Base-by-base conservation (phyloP, 1,140 invertebrate species). In the Ostrea denselamellosa region DNA sequence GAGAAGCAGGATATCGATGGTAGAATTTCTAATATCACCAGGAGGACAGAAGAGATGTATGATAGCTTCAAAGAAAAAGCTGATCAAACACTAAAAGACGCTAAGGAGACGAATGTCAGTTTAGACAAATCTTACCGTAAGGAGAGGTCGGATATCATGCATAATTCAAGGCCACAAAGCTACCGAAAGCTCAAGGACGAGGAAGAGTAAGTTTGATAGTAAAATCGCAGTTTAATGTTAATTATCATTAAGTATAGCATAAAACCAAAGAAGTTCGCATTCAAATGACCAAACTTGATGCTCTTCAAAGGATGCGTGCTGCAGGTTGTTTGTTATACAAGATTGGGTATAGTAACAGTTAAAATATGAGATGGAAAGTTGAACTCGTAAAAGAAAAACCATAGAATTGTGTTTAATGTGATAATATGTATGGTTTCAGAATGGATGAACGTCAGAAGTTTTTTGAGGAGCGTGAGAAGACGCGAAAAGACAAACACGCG, bases 401-500 rank as follows among this genome's bases (percentile, higher is more conserved):
- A n/a, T n/a, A n/a, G n/a, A n/a, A n/a, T n/a, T n/a, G n/a, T 44
- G 1, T 44, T 5, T 44, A 44, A 44, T 44, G 1, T 44, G 34
- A 44, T 44, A 44, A 44, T 44, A 5, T 44, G 34, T 44, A 53
- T 7, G 2, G 12, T 58, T 85, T 19, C 28, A 89, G 89, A 68
- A 89, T 82, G 52, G 89, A 89, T 58, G 86, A 87, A 22, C 65
- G 84, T 44, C 86, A 89, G 51, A 54, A 52, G 14, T 82, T 51
- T 58, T 51, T 68, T 9, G 89, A 89, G 28, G 86, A 87, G 51
- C 22, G 25, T 8, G 89, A 89, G 5, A 87, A 87, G 71, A 86
- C 85, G 17, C 85, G 89, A 58, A 89, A 87, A 77, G 89, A 87
- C n/a, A 87, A 86, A 83, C 85, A 89, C 51, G 83, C 87, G 52